Conservation (phyloP, 2,888 invertebrate genomes). For the Arrhopalites spinosus region DNA sequence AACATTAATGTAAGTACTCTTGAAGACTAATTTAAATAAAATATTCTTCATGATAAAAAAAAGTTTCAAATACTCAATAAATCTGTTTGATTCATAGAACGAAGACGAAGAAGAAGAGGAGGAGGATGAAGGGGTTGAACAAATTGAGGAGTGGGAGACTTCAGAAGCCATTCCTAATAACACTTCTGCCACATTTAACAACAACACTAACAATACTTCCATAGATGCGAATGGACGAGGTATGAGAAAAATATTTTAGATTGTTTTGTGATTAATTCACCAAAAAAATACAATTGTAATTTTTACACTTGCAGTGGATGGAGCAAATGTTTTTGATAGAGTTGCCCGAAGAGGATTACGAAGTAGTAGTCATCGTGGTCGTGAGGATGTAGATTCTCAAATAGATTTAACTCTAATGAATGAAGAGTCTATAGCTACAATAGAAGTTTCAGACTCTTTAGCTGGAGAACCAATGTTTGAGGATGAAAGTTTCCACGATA, state of each 20-base stretch:
- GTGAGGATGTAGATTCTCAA: not conserved
- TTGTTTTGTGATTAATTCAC: not conserved
- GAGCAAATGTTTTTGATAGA: not conserved
- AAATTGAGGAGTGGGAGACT: not conserved
- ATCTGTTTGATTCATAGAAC: too few relatives aligned
- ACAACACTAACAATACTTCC: not conserved
- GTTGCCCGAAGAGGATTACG: not conserved
- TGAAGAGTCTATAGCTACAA: conserved; percentile 14
- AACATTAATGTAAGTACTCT: conserved; percentile 43
- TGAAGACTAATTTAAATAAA: too few relatives aligned
- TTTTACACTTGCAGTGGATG: not conserved
- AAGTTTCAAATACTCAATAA: too few relatives aligned
- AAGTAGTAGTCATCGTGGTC: not conserved
- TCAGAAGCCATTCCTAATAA: not conserved
- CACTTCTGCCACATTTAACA: not conserved
- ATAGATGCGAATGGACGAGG: not conserved
- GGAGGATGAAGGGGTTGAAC: not conserved
- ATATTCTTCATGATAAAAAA: too few relatives aligned
- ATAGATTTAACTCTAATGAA: not conserved
- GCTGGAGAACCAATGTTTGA: conserved; percentile 31
- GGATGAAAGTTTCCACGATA: conserved; percentile 21
- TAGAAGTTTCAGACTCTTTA: conserved; percentile 9
- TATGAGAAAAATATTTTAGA: not conserved
- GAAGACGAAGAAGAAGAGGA: not conserved
- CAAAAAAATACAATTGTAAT: not conserved